Evolutionary conservation across 2,797 vertebrate genomes (phyloP).

Genomic region (Lophotriccus pileatus): DNA sequence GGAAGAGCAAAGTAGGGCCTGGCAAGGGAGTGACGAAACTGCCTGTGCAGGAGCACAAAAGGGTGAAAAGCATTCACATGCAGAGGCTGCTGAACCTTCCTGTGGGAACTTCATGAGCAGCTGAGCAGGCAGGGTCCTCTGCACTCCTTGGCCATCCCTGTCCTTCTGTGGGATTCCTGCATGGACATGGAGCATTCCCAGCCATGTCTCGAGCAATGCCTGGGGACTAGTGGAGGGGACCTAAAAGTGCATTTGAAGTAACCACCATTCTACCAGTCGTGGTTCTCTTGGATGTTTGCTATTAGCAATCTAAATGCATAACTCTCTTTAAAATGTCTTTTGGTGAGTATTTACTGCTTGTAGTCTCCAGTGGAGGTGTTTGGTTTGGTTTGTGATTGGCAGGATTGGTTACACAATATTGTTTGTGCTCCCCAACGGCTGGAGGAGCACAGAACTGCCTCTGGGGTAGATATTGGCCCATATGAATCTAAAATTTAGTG

Average conservation of each 20-base stretch:
- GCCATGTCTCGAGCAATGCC: rapidly evolving
- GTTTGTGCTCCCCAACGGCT: neutral
- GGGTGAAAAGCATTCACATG: neutral
- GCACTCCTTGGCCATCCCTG: neutral
- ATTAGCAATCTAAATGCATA: neutral
- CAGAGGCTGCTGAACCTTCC: neutral
- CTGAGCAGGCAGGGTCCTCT: neutral
- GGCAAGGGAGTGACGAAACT: neutral
- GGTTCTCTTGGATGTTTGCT: neutral
- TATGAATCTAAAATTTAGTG: neutral
- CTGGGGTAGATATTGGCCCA: neutral
- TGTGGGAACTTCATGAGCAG: neutral
- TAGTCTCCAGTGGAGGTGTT: neutral
- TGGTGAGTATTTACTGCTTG: neutral
- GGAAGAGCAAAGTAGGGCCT: neutral
- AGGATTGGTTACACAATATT: neutral
- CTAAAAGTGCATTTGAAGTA: neutral
- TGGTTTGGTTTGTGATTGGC: neutral
- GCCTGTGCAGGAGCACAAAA: neutral
- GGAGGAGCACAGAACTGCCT: neutral
- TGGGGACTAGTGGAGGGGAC: neutral
- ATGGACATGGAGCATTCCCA: neutral
- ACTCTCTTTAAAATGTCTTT: neutral
- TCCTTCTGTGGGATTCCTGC: neutral
- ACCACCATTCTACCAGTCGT: neutral